Percentiles rank a stretch among this genome's conserved stretches.
These are phyloP conservation scores for Pantherophis alleghaniensis DNA, from an alignment of 2,797 vertebrate species.

Conservation along the genomic window DNA sequence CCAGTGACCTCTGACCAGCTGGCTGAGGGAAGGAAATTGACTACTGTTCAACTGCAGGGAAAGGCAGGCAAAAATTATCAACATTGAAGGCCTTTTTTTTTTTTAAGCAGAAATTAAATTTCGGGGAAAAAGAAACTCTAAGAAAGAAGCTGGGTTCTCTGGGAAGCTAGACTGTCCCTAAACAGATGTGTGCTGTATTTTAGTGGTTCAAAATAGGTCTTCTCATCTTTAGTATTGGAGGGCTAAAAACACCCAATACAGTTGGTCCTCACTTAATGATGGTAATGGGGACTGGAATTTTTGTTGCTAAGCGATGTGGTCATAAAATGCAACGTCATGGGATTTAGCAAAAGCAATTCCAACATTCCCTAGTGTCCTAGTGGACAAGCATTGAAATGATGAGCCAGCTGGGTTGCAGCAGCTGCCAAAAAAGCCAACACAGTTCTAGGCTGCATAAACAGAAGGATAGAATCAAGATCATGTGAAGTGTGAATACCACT, in stretches of 20 bases:
- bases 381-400: too few species aligned
- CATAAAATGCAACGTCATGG: neutral
- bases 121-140: conserved; percentile 30
- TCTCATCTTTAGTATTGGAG: conserved; percentile 38
- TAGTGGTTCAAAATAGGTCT: conserved; percentile 40
- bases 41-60: conserved; percentile 56
- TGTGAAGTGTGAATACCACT: too few species aligned
- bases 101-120: conserved; percentile 54
- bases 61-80: conserved; percentile 62
- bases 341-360: neutral
- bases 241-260: neutral
- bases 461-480: too few species aligned
- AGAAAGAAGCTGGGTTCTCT: conserved; percentile 30
- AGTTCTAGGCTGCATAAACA: too few species aligned
- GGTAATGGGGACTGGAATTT: neutral
- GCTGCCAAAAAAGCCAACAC: too few species aligned
- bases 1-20: conserved; percentile 59
- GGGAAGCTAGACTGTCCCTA: too few species aligned
- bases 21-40: conserved; percentile 53
- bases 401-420: too few species aligned
- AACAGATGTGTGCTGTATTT: conserved; percentile 34
- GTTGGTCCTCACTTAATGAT: neutral
- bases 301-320: neutral
- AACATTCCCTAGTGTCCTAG: neutral
- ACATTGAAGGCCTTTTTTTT: conserved; percentile 57